Conservation (phyloP, 2,888 invertebrate species). For the Thymelicus sylvestris region DNA sequence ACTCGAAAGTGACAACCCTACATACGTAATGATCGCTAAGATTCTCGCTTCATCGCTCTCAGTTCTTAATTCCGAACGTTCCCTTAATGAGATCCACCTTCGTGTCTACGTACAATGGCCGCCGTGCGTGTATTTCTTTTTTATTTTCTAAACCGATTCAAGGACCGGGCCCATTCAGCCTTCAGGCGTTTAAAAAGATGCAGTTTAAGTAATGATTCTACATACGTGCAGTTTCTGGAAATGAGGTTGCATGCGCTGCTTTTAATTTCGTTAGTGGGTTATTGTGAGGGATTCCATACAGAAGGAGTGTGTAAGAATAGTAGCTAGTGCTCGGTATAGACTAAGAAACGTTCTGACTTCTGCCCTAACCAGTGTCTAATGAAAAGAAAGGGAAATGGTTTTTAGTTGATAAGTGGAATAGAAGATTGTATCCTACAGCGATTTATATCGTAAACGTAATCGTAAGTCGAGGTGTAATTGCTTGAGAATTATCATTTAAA, state of each 20-base stretch:
- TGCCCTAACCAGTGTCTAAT: not conserved
- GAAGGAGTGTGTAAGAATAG: conserved; percentile 11
- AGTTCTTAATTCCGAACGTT: conserved; percentile 76
- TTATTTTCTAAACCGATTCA: conserved; percentile 61
- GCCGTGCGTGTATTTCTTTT: conserved; percentile 75
- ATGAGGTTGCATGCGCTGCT: conserved; percentile 52
- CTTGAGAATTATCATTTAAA: too few species aligned
- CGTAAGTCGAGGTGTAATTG: too few species aligned
- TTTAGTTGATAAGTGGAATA: too few species aligned
- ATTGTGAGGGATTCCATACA: conserved; percentile 47
- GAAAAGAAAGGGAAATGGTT: not conserved
- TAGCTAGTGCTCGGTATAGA: not conserved
- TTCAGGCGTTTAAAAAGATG: conserved; percentile 75
- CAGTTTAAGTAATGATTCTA: conserved; percentile 80
- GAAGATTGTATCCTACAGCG: too few species aligned
- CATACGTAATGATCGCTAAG: conserved; percentile 79
- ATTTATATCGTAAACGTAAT: too few species aligned
- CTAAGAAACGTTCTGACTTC: not conserved
- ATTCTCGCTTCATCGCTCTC: conserved; percentile 75
- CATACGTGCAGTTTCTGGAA: conserved; percentile 51
- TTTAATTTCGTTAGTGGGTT: conserved; percentile 68
- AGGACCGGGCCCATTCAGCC: conserved; percentile 74
- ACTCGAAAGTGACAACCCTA: conserved; percentile 22
- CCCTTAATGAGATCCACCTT: conserved; percentile 82
- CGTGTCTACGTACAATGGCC: conserved; percentile 78